Conservation (phyloP, 2,888 invertebrate genomes). For the Cabera pusaria region DNA sequence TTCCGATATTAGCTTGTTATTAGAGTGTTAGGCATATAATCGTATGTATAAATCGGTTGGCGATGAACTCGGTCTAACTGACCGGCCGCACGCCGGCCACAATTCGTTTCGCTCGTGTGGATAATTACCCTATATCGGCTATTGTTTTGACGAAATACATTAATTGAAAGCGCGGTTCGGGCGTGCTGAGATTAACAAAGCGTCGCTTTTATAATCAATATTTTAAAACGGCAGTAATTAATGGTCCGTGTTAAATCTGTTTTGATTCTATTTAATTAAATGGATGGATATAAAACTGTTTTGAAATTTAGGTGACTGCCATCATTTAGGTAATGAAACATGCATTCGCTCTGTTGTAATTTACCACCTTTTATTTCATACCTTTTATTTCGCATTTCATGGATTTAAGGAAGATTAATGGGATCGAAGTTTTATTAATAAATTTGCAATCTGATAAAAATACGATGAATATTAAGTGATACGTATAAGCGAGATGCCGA, state of each 20-base stretch:
- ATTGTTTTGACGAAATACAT: conserved; percentile 69
- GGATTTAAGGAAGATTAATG: no score
- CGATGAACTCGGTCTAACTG: conserved; percentile 40
- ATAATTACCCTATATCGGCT: conserved; percentile 45
- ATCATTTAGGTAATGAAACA: conserved; percentile 26
- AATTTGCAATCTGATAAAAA: no score
- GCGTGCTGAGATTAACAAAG: conserved; percentile 57
- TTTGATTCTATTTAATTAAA: conserved; percentile 29
- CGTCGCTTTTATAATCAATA: conserved; percentile 46
- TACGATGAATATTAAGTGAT: no score
- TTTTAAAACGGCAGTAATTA: conserved; percentile 43
- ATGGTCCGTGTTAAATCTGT: conserved; percentile 34
- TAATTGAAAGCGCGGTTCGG: conserved; percentile 55
- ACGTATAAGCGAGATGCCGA: no score
- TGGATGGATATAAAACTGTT: conserved; percentile 27
- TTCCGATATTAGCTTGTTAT: conserved; percentile 52
- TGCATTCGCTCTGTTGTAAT: conserved; percentile 5
- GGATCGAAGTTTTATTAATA: no score
- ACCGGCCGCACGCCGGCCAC: conserved; percentile 54
- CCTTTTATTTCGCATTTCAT: no score
- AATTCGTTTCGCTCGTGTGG: conserved; percentile 54
- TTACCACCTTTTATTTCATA: conserved; percentile 12
- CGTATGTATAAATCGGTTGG: conserved; percentile 43
- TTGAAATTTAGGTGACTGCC: conserved; percentile 26
- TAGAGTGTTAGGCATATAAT: conserved; percentile 64